phyloP scores from a whole-genome alignment of 2,113 vertebrate genomes.

The Rousettus leschenaultii region DNA sequence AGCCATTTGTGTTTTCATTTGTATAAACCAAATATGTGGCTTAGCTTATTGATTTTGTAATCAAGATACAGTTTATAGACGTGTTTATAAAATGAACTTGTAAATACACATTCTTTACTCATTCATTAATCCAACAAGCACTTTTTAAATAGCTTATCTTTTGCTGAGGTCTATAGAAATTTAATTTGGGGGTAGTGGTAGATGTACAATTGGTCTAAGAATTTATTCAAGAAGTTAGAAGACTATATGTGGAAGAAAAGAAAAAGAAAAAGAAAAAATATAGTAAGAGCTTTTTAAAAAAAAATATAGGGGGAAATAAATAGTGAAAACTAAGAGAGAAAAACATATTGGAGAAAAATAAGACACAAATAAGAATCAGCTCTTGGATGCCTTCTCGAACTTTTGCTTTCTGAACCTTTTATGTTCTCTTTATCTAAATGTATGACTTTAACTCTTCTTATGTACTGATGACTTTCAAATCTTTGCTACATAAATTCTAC shows the following conservation, averaged over 20 bases:
- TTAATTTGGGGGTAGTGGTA: neutral
- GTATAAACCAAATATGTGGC: conserved; percentile 77
- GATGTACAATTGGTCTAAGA: neutral
- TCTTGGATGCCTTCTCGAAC: neutral
- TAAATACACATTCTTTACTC: conserved; percentile 40
- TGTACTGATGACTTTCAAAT: too few species aligned
- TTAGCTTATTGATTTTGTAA: conserved; percentile 78
- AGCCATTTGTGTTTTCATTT: conserved; percentile 77
- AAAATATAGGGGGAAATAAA: neutral
- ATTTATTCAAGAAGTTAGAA: neutral
- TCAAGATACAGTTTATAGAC: conserved; percentile 72
- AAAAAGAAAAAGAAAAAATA: neutral
- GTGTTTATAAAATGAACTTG: conserved; percentile 70
- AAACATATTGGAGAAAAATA: neutral
- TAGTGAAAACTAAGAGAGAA: neutral
- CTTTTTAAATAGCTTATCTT: neutral
- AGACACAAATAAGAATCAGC: neutral
- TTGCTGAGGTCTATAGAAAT: neutral
- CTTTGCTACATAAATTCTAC: neutral
- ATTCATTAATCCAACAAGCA: conserved; percentile 55
- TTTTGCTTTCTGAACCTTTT: neutral
- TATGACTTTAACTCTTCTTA: neutral
- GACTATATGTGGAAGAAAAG: neutral
- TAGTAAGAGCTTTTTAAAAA: neutral
- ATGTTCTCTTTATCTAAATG: neutral